Evolutionary conservation across 1,140 invertebrate species (phyloP).

Genomic region (Himalopsyche phryganea): DNA sequence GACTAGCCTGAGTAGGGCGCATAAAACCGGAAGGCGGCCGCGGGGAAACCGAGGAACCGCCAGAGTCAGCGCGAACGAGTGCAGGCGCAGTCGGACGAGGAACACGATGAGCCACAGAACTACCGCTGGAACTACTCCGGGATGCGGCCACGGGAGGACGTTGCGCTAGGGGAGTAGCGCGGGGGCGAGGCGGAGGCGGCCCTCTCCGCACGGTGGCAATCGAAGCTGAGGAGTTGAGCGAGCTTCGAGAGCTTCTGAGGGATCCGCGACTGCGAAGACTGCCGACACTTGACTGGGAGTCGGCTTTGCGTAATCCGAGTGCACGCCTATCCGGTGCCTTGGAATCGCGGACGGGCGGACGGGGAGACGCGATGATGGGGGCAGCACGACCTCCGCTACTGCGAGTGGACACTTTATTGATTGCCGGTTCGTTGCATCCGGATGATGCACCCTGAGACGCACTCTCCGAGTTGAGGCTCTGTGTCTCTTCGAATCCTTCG

Average conservation of each 20-base stretch:
- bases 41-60: conserved; percentile 33
- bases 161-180: conserved; percentile 38
- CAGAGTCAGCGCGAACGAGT: conserved; percentile 37
- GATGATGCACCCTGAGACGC: conserved; percentile 75
- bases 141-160: conserved; percentile 59
- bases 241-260: conserved; percentile 74
- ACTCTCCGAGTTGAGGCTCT: conserved; percentile 78
- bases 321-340: conserved; percentile 43
- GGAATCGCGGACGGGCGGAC: neutral
- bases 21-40: conserved; percentile 51
- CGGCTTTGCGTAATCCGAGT: conserved; percentile 28
- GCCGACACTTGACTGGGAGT: conserved; percentile 32
- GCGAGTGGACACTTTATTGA: conserved; percentile 37
- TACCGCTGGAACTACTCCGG: conserved; percentile 68
- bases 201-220: conserved; percentile 61
- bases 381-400: neutral
- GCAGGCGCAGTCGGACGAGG: conserved; percentile 36
- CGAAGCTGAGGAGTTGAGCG: conserved; percentile 75
- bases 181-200: conserved; percentile 42
- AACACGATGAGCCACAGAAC: conserved; percentile 55
- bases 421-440: conserved; percentile 59
- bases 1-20: conserved; percentile 55
- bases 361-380: conserved; percentile 5
- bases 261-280: conserved; percentile 57
- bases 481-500: conserved; percentile 87